phyloP scores from a whole-genome alignment of 1,140 invertebrate species.

The Meloidogyne exigua region DNA sequence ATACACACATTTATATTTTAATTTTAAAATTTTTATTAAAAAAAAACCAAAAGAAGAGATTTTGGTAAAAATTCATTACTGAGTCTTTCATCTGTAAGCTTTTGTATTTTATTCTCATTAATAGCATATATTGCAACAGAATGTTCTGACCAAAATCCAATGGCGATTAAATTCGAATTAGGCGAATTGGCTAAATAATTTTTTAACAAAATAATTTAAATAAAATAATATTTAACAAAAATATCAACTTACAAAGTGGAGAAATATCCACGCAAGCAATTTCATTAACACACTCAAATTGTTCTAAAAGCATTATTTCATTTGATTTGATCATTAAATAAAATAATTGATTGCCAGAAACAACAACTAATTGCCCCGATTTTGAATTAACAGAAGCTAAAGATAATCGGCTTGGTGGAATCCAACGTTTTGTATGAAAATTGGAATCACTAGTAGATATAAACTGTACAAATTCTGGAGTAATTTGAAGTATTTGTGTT shows the following conservation, averaged over 20 bases:
- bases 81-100: constrained; percentile 79
- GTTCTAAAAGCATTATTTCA: constrained; percentile 67
- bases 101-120: constrained; percentile 71
- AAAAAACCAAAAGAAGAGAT: constrained; percentile 79
- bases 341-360: constrained; percentile 81
- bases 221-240: too few species aligned
- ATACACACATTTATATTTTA: not conserved
- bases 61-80: constrained; percentile 85
- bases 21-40: not conserved
- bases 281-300: constrained; percentile 80
- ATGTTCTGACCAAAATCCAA: constrained; percentile 96
- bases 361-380: constrained; percentile 78
- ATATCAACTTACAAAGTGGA: constrained; percentile 70
- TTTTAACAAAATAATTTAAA: too few species aligned
- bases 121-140: constrained; percentile 80
- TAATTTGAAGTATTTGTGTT: constrained; percentile 81
- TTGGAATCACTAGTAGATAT: constrained; percentile 32
- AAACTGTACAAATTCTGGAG: constrained; percentile 70
- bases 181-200: constrained; percentile 65
- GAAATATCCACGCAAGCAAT: constrained; percentile 93
- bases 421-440: not conserved
- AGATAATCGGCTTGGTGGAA: constrained; percentile 22
- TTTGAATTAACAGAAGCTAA: constrained; percentile 71
- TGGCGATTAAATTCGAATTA: constrained; percentile 77
- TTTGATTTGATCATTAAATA: constrained; percentile 79